Base-by-base conservation (phyloP, 2,113 vertebrate genomes). In the Dasyornis broadbenti region DNA sequence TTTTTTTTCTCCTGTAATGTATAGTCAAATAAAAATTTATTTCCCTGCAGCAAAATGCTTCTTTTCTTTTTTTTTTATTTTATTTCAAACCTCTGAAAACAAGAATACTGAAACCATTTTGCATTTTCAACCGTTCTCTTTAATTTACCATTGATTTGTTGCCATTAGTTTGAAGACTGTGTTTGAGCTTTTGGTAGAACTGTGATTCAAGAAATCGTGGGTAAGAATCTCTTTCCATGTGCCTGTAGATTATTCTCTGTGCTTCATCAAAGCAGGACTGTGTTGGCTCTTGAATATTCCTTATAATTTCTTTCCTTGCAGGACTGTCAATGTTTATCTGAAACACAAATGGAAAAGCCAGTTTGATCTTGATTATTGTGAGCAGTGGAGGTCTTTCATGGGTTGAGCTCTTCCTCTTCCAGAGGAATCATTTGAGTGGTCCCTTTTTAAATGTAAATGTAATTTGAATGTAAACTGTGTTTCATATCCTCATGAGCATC, bases 191-290 rank as follows among this genome's bases (percentile, higher is more conserved):
- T 92, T 98, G 98, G 76, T 98, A 98, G 94, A 98, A 97, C 94
- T 98, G 97, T 7, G 98, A 98, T 82, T 98, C 97, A 40, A 98
- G 97, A 90, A 99, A 99, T 76, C 97, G 73, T 27, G 98, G 98
- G 70, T 99, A 99, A 30, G 98, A 99, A 97, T 99, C 98, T 89
- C 98, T 98, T 95, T 99, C 98, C 98, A 98, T 98, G 64, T 99
- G 97, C 83, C 95, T 97, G 20, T 98, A 98, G 78, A 99, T 98
- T n/a, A 98, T 98, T 97, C 96, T 98, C 94, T 99, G 98, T 71
- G 98, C 98, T 65, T 98, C 98, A 57, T 99, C 98, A 82, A 99
- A 99, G 92, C 98, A 98, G 6, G 97, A 95, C 59, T 89, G 31
- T 64, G 97, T 98, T 85, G 98, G 98, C 88, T 97, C 97, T 92